Percentiles rank a stretch among this genome's conserved stretches.
These are phyloP conservation scores for Taenaris catops DNA, from an alignment of 2,888 invertebrate species.

Conservation along the genomic window DNA sequence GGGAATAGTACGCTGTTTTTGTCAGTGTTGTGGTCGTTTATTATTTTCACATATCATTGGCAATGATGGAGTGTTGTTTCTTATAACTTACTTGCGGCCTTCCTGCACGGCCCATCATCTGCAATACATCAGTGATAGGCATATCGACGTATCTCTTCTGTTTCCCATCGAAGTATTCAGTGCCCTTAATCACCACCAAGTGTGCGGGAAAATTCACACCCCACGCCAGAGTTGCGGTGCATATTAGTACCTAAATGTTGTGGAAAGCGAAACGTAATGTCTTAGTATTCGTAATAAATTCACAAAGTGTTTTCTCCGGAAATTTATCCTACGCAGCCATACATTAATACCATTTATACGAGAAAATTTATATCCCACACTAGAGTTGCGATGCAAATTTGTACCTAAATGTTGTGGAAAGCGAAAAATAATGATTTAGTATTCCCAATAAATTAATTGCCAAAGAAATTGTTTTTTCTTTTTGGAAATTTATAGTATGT, in stretches of 20 bases:
- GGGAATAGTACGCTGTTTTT: too few relatives aligned
- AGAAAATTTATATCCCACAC: constrained; percentile 99
- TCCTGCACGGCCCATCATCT: constrained; percentile 99
- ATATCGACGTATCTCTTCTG: constrained; percentile 98
- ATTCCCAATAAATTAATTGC: too few relatives aligned
- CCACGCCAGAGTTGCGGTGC: constrained; percentile 99
- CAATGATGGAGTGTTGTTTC: too few relatives aligned
- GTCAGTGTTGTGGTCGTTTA: too few relatives aligned
- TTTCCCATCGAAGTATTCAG: constrained; percentile 99
- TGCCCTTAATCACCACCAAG: constrained; percentile 98
- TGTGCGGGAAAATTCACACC: constrained; percentile 99
- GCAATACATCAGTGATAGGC: constrained; percentile 99
- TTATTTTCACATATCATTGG: too few relatives aligned
- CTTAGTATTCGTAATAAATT: too few relatives aligned
- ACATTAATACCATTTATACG: constrained; percentile 98
- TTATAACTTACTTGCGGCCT: constrained; percentile 86
- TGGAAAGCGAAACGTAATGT: background rate
- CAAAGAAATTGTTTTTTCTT: too few relatives aligned
- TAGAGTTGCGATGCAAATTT: constrained; percentile 97
- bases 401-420: constrained; percentile 77
- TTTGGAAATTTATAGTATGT: too few relatives aligned
- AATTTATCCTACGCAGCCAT: too few relatives aligned
- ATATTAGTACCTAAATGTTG: constrained; percentile 88
- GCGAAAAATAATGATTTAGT: too few relatives aligned
- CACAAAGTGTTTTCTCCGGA: too few relatives aligned